phyloP scores from a whole-genome alignment of 2,797 vertebrate genomes.

The Lophotriccus pileatus region DNA sequence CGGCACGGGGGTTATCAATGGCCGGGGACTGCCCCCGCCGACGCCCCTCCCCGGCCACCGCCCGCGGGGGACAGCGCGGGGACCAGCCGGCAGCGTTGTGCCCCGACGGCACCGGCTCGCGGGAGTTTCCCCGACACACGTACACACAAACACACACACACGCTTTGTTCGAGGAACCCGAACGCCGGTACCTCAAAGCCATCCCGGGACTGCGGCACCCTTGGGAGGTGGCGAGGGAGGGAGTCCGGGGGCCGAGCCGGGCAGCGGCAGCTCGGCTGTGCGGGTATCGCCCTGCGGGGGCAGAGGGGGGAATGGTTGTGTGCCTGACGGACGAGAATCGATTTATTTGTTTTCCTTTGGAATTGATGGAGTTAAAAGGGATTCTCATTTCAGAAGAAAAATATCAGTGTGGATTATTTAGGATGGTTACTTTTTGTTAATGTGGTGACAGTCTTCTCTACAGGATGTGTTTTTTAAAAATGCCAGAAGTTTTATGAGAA shows the following conservation, averaged over 20 bases:
- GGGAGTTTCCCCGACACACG: rapidly evolving
- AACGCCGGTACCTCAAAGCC: background rate
- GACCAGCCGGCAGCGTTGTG: background rate
- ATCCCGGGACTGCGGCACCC: background rate
- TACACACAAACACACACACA: rapidly evolving
- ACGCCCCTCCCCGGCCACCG: constrained; percentile 33
- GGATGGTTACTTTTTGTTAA: background rate
- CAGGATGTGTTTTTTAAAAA: rapidly evolving
- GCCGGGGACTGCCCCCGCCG: constrained; percentile 1
- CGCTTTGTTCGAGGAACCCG: background rate
- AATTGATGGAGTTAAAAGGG: background rate
- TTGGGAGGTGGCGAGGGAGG: background rate
- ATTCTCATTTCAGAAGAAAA: background rate
- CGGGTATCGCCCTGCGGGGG: background rate
- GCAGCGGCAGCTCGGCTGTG: background rate
- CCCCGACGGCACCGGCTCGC: background rate
- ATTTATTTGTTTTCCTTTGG: background rate
- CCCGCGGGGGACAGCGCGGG: background rate
- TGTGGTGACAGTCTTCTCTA: background rate
- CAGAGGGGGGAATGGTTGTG: background rate
- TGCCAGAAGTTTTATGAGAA: background rate
- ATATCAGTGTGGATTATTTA: background rate
- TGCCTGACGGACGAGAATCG: rapidly evolving
- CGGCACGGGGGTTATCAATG: background rate
- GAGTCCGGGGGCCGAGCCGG: background rate